Conservation (phyloP, 2,888 invertebrate species). For the Drosophila differens region DNA sequence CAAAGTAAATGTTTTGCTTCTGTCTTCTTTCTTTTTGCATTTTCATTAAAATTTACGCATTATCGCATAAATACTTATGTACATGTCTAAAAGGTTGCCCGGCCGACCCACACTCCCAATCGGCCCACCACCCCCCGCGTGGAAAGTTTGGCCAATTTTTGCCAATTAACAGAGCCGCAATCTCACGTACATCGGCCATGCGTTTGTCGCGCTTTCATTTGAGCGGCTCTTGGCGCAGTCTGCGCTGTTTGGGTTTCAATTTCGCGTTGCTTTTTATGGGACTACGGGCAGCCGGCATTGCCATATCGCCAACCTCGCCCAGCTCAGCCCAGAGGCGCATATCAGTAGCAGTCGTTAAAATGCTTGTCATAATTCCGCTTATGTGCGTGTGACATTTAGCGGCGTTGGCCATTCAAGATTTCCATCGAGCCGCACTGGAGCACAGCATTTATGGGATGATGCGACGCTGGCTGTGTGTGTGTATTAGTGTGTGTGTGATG, state of each 20-base stretch:
- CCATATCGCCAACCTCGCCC: conserved; percentile 45
- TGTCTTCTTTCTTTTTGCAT: conserved; percentile 31
- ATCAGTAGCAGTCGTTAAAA: conserved; percentile 78
- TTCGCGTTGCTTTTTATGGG: conserved; percentile 69
- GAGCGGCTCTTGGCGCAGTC: conserved; percentile 20
- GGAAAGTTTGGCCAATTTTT: conserved; percentile 71
- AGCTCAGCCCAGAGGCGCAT: conserved; percentile 35
- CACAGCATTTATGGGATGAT: conserved; percentile 41
- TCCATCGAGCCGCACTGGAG: conserved; percentile 46
- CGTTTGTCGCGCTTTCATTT: conserved; percentile 61
- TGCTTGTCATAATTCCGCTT: conserved; percentile 81
- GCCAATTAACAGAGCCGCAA: conserved; percentile 75
- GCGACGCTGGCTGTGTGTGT: background rate
- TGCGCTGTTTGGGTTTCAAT: conserved; percentile 65
- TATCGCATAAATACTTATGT: conserved; percentile 78
- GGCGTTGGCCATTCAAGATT: conserved; percentile 61
- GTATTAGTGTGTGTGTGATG: background rate
- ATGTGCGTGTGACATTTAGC: conserved; percentile 81
- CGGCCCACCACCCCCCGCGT: background rate
- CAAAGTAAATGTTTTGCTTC: conserved; percentile 53
- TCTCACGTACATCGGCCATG: conserved; percentile 81
- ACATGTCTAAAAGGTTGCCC: conserved; percentile 24
- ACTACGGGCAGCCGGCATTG: conserved; percentile 50
- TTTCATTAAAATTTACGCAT: conserved; percentile 80
- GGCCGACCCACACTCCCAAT: background rate